Evolutionary conservation across 2,888 invertebrate species (phyloP), one percentile per base, ranked within the genome.

Genomic region (Scaptodrosophila latifasciaeformis): DNA sequence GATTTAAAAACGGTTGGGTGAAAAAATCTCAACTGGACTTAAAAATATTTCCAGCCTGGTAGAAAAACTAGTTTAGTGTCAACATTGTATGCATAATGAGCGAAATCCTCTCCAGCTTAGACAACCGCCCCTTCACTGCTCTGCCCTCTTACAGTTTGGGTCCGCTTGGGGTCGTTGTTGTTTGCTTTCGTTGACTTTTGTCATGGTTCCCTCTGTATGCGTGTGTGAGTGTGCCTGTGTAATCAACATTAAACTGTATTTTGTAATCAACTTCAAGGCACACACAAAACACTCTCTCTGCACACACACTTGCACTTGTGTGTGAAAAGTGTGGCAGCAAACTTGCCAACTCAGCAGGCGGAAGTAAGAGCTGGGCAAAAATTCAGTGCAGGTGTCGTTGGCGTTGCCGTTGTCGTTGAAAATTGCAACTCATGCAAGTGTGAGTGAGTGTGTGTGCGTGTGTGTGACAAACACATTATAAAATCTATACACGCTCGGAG

Each of bases 181-280:
- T 43, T 17, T 43, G 15, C 27, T 48, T 15, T 49, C 60, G 35
- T 29, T 29, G 31, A 39, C 34, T 21, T 10, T 10, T n/a, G 18
- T 9, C 17, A 37, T 24, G 29, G 48, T 42, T 7, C 42, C n/a
- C 39, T 34, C 27, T 51, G 53, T 18, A 59, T 58, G n/a, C 65
- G 67, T 70, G 71, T 75, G 70, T 78, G 53, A 24, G 60, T 58
- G n/a, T 67, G 67, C 71, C 71, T 75, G 70, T 78, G 78, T 75
- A 75, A 75, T 75, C 78, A 75, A 75, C 76, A 75, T 75, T 78
- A 75, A 78, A 78, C 76, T 67, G 78, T 75, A 75, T 75, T 75
- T 75, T 75, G 78, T 71, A 75, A 75, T 75, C 75, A 78, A 71
- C 50, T 48, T 29, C 60, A 10, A 9, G 37, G 35, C 62, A 57